phyloP scores from a whole-genome alignment of 2,888 invertebrate genomes.

The Epinotia demarniana region DNA sequence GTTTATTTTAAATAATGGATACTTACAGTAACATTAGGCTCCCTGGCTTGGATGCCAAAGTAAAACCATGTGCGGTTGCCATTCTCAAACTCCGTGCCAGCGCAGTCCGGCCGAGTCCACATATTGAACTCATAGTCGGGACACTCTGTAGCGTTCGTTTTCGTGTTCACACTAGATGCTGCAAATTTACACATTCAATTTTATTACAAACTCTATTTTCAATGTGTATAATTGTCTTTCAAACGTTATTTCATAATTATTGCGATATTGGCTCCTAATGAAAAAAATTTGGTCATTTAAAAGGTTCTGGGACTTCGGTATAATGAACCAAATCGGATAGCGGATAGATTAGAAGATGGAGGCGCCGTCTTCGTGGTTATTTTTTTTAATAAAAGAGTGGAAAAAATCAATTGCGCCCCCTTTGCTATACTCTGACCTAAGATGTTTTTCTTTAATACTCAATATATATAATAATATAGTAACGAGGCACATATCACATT shows the following conservation, averaged over 20 bases:
- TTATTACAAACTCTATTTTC: background rate
- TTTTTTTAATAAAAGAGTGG: no score
- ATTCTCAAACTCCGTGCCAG: slow-evolving; percentile 94
- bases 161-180: slow-evolving; percentile 71
- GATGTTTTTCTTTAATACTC: background rate
- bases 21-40: slow-evolving; percentile 84
- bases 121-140: slow-evolving; percentile 93
- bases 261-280: no score
- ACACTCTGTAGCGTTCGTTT: slow-evolving; percentile 76
- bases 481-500: slow-evolving; percentile 3
- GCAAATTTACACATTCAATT: slow-evolving; percentile 46
- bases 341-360: no score
- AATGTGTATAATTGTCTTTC: background rate
- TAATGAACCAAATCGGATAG: no score
- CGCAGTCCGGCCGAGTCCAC: slow-evolving; percentile 96
- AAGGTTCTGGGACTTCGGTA: no score
- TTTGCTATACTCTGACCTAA: no score
- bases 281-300: no score
- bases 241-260: no score
- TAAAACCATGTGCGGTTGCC: slow-evolving; percentile 97
- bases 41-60: slow-evolving; percentile 89
- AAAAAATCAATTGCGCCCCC: no score
- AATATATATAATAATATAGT: background rate
- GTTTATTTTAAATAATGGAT: slow-evolving; percentile 3
- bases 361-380: no score